These are phyloP conservation scores for Diploscapter pachys DNA, from an alignment of 1,140 invertebrate species.

Conservation along the genomic window DNA sequence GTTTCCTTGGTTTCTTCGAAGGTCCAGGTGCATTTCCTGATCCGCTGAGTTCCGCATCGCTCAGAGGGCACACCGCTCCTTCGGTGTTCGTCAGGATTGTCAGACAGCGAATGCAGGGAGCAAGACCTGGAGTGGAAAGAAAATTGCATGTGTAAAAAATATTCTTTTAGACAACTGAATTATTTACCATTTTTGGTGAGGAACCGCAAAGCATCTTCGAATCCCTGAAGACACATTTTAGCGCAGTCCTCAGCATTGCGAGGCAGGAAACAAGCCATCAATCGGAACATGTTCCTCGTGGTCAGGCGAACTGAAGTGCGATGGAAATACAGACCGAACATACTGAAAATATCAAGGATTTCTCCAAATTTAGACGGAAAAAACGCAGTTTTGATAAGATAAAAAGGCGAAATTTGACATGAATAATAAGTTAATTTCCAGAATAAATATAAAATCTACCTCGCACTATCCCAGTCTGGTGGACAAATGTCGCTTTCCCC, in stretches of 20 bases:
- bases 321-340: conserved; percentile 72
- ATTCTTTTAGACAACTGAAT: conserved; percentile 4
- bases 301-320: conserved; percentile 85
- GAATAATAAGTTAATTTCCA: conserved; percentile 17
- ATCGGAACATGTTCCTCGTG: conserved; percentile 84
- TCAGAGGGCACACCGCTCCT: conserved; percentile 17
- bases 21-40: neutral
- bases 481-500: conserved; percentile 98
- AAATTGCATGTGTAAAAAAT: neutral
- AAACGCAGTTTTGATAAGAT: conserved; percentile 5
- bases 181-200: conserved; percentile 76
- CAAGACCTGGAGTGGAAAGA: conserved; percentile 43
- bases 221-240: conserved; percentile 94
- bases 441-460: conserved; percentile 40
- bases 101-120: conserved; percentile 52
- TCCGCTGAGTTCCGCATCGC: neutral
- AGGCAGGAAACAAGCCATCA: conserved; percentile 86
- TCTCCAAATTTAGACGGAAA: neutral
- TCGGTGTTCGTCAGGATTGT: conserved; percentile 46
- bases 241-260: conserved; percentile 83
- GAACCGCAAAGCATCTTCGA: conserved; percentile 89
- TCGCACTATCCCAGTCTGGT: conserved; percentile 68
- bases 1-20: neutral
- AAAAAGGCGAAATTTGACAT: conserved; percentile 63
- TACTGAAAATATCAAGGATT: conserved; percentile 42